Percentiles rank a stretch among this genome's conserved stretches.
Evolutionary conservation across 1,140 invertebrate genomes (phyloP).

Genomic region (Zaprionus davidi): DNA sequence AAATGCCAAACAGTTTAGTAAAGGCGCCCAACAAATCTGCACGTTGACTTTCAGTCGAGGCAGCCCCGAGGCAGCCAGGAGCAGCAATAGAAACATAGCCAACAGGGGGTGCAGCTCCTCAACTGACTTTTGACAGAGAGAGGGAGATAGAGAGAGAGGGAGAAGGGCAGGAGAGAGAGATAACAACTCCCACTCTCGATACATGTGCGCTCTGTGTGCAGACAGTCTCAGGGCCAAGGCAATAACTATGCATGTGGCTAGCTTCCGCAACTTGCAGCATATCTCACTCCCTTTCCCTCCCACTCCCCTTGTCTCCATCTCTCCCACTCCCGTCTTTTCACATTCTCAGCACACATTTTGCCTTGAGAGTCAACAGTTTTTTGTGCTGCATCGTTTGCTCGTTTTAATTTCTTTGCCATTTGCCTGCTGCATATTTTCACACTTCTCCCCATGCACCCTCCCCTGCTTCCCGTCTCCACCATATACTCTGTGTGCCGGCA

Average conservation of each 20-base stretch:
- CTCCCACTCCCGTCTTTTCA: not conserved
- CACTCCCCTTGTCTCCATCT: not conserved
- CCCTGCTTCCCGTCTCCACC: not conserved
- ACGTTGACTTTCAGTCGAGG: constrained; percentile 32
- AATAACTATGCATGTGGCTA: constrained; percentile 33
- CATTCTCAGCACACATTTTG: constrained; percentile 27
- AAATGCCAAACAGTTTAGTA: constrained; percentile 54
- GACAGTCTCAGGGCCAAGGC: constrained; percentile 16
- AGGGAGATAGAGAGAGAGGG: constrained; percentile 5
- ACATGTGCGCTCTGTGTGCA: not conserved
- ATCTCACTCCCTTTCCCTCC: not conserved
- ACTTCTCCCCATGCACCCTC: constrained; percentile 54
- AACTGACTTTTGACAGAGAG: constrained; percentile 59
- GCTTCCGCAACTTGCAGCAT: constrained; percentile 1
- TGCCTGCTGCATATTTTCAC: constrained; percentile 73
- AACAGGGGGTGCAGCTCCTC: not conserved
- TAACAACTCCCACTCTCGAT: not conserved
- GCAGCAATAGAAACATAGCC: not conserved
- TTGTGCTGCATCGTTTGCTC: constrained; percentile 42
- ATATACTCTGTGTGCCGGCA: not conserved
- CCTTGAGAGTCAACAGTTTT: constrained; percentile 29
- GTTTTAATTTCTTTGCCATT: constrained; percentile 77
- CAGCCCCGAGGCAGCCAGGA: not conserved
- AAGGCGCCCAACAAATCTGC: constrained; percentile 41
- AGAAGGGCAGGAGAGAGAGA: not conserved